A percentile compares a stretch with the other conserved stretches of the same genome.
phyloP scores from a whole-genome alignment of 1,140 invertebrate species.

The Eriosoma lanigerum region DNA sequence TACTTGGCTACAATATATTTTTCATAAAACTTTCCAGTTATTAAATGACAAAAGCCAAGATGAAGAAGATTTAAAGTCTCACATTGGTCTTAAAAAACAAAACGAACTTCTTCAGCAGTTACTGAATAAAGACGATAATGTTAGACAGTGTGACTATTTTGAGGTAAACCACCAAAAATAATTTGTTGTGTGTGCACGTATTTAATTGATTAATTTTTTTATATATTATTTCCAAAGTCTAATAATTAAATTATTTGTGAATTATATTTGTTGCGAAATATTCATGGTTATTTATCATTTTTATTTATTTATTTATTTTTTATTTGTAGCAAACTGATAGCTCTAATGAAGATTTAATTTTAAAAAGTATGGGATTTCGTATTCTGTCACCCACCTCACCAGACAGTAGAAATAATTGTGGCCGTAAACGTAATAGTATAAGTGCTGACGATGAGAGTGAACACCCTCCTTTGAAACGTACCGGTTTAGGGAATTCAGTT shows the following conservation, averaged over 20 bases:
- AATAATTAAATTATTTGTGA: conserved; percentile 25
- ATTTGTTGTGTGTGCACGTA: background rate
- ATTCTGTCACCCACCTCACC: conserved; percentile 59
- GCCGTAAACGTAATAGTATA: conserved; percentile 70
- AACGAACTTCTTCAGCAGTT: conserved; percentile 80
- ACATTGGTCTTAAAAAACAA: conserved; percentile 64
- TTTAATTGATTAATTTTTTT: conserved; percentile 15
- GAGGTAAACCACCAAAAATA: conserved; percentile 45
- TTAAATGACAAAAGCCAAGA: conserved; percentile 82
- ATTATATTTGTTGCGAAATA: background rate
- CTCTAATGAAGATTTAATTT: conserved; percentile 10
- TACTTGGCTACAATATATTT: conserved; percentile 17
- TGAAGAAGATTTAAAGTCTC: conserved; percentile 70
- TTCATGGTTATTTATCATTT: too few species aligned
- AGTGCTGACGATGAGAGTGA: conserved; percentile 64
- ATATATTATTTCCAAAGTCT: conserved; percentile 35
- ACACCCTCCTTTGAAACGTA: conserved; percentile 30
- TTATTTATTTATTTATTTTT: background rate
- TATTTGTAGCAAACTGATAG: conserved; percentile 35
- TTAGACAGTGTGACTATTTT: conserved; percentile 2
- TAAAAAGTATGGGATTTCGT: background rate
- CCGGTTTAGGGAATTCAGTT: background rate
- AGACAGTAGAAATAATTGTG: conserved; percentile 55
- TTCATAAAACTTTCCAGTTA: conserved; percentile 64
- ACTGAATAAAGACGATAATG: conserved; percentile 66